A percentile compares a stretch with the other conserved stretches of the same genome.
Conservation (phyloP, 2,797 vertebrate genomes). For the Falco concolor region DNA sequence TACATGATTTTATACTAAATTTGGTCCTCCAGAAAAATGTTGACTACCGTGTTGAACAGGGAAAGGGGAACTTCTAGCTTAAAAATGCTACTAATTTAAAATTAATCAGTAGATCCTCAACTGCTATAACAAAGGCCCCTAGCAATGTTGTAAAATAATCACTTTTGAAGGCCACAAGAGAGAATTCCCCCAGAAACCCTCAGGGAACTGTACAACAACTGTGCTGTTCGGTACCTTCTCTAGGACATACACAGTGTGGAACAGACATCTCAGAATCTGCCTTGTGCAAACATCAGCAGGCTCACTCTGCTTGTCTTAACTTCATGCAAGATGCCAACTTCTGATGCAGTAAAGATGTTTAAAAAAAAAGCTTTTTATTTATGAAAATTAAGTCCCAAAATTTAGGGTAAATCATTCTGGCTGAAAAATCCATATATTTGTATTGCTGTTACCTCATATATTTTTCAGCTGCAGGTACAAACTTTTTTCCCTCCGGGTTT, state of each 20-base stretch:
- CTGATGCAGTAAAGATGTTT: background rate
- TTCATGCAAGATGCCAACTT: background rate
- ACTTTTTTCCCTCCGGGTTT: background rate
- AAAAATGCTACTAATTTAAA: background rate
- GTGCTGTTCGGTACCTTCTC: background rate
- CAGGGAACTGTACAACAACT: accelerated
- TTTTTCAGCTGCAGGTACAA: background rate
- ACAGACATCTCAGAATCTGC: background rate
- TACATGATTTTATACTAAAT: background rate
- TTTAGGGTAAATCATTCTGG: background rate
- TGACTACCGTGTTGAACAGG: background rate
- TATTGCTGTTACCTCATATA: background rate
- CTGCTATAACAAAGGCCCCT: background rate
- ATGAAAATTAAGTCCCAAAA: background rate
- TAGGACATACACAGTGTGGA: background rate
- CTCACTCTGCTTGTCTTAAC: background rate
- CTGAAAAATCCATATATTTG: background rate
- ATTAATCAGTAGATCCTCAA: background rate
- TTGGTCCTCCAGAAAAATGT: background rate
- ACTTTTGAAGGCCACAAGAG: background rate
- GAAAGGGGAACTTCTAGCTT: background rate
- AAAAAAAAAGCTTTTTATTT: background rate
- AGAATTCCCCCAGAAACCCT: background rate
- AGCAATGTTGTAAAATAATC: background rate
- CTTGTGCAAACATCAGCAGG: background rate